These are phyloP conservation scores for Carposina sasakii DNA, from an alignment of 1,140 invertebrate species.

Conservation along the genomic window DNA sequence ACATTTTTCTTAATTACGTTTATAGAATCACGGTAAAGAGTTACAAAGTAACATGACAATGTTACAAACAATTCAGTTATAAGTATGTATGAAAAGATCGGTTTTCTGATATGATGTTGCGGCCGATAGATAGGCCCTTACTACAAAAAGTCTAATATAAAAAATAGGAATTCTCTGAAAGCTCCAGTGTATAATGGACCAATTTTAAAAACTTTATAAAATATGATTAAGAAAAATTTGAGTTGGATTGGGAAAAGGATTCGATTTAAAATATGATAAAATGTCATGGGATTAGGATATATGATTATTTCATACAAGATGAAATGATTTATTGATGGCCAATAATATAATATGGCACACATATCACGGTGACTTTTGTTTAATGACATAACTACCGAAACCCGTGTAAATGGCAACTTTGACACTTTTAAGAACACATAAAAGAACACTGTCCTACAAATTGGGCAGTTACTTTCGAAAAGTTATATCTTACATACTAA, in stretches of 20 bases:
- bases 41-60: too few species aligned
- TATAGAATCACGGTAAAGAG: too few species aligned
- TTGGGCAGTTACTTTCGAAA: too few species aligned
- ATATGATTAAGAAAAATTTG: conserved; percentile 24
- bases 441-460: too few species aligned
- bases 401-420: conserved; percentile 45
- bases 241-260: background rate
- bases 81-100: conserved; percentile 14
- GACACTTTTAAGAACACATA: too few species aligned
- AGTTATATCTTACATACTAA: too few species aligned
- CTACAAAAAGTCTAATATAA: conserved; percentile 65
- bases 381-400: conserved; percentile 26
- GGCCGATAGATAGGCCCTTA: conserved; percentile 42
- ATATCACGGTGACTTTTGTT: conserved; percentile 39
- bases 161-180: conserved; percentile 67
- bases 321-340: conserved; percentile 21
- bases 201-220: conserved; percentile 44
- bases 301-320: conserved; percentile 15
- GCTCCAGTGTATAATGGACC: conserved; percentile 67
- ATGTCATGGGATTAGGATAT: conserved; percentile 42
- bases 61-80: too few species aligned
- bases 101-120: conserved; percentile 58
- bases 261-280: conserved; percentile 13
- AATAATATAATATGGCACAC: conserved; percentile 43
- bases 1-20: too few species aligned